Base-by-base conservation (phyloP, 2,113 vertebrate genomes). In the Recurvirostra avosetta region DNA sequence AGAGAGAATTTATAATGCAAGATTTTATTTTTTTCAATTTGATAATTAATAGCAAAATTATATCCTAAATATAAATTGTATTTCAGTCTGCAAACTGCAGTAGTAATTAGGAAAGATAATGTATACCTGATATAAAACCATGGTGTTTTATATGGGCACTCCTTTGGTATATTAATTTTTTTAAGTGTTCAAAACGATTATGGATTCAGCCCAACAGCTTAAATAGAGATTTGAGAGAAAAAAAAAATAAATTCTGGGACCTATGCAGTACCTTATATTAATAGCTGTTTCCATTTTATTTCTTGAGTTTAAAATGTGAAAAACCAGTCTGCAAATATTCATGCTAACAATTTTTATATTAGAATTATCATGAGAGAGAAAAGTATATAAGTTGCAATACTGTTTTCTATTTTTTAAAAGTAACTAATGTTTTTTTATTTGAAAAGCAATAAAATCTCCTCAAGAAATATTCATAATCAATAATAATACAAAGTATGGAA, bases 381-480 rank as follows among this genome's bases (percentile, higher is more conserved):
- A 95, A 97, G 86, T 96, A 94, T 93, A n/a, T 96, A 96, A 91
- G 90, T 93, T 94, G 89, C 86, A 95, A 81, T 96, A 79, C 68
- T 71, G 87, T 97, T 96, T 97, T 96, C 79, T 93, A 7, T 86
- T 94, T 96, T 97, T 96, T 96, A 85, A 11, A 67, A 97, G 96
- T 96, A 89, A 47, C 88, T 97, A 97, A 91, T 71, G 86, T 96
- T 98, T 98, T 98, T 97, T 98, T 97, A 98, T 97, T 97, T 98
- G 96, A 97, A 98, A 98, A 97, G 97, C 97, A 98, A 95, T 98
- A 98, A 98, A 98, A 96, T 97, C 95, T 97, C 91, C 96, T 97
- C 96, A 98, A 98, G 98, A 98, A 98, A 98, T 98, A 97, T 97
- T 98, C 94, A 89, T 98, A 98, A 98, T 98, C 98, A 98, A 98